phyloP scores from a whole-genome alignment of 2,797 vertebrate genomes.

The Lithobates pipiens region DNA sequence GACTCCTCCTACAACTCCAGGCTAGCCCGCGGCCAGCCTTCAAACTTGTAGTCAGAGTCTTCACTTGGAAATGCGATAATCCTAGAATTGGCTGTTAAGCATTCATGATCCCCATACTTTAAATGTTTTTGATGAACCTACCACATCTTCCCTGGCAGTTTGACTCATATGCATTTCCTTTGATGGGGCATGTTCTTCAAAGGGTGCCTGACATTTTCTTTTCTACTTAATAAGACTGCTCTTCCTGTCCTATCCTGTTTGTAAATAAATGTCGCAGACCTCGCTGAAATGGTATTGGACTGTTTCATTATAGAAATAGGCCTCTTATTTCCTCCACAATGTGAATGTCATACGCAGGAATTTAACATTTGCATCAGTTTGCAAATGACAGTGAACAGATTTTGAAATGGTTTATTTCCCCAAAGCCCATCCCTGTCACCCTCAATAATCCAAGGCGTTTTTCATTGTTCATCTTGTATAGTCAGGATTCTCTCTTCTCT shows the following conservation, averaged over 20 bases:
- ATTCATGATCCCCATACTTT: background rate
- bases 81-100: too few relatives aligned
- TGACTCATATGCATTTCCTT: slow-evolving; percentile 16
- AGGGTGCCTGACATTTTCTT: slow-evolving; percentile 22
- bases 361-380: slow-evolving; percentile 15
- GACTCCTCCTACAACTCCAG: too few relatives aligned
- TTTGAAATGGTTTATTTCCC: slow-evolving; percentile 44
- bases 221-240: slow-evolving; percentile 25
- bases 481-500: background rate
- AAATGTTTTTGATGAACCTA: background rate
- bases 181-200: background rate
- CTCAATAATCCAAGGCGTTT: slow-evolving; percentile 9
- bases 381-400: slow-evolving; percentile 6
- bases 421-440: background rate
- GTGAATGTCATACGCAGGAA: slow-evolving; percentile 6
- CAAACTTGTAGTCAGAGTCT: too few relatives aligned
- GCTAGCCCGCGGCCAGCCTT: too few relatives aligned
- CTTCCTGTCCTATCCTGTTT: slow-evolving; percentile 13
- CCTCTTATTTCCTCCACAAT: background rate
- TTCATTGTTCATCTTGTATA: slow-evolving; percentile 26
- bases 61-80: too few relatives aligned
- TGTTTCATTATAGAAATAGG: background rate
- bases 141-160: background rate
- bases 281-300: background rate
- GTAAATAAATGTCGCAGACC: background rate